A percentile compares a stretch with the other conserved stretches of the same genome.
Evolutionary conservation across 2,113 vertebrate genomes (phyloP).

Genomic region (Ceyx melanurus): DNA sequence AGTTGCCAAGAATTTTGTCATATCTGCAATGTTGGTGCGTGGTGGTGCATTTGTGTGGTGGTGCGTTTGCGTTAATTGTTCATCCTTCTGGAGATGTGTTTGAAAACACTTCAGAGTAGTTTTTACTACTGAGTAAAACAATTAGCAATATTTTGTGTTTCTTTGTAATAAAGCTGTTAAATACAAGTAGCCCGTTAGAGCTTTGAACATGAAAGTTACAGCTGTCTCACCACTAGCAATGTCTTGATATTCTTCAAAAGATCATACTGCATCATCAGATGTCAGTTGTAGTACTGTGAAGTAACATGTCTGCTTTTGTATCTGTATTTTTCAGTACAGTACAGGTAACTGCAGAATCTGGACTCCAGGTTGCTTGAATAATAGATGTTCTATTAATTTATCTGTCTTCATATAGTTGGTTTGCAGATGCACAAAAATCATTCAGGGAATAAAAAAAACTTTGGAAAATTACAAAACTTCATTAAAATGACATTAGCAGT

Average conservation of each 20-base stretch:
- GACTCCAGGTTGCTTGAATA: not conserved
- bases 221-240: not conserved
- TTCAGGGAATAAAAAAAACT: not conserved
- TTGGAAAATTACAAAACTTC: not conserved
- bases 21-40: not conserved
- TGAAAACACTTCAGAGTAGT: not conserved
- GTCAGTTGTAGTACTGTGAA: not conserved
- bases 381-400: not conserved
- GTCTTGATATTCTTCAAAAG: not conserved
- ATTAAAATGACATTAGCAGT: not conserved
- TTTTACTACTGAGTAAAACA: too few species aligned
- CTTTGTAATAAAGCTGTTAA: too few species aligned
- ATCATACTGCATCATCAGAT: not conserved
- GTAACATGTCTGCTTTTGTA: not conserved
- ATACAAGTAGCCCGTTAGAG: too few species aligned
- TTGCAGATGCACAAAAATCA: not conserved
- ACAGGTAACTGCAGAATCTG: not conserved
- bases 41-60: not conserved
- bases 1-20: not conserved
- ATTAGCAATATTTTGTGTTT: too few species aligned
- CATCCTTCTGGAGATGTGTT: not conserved
- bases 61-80: not conserved
- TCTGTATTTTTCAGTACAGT: not conserved
- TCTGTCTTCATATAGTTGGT: not conserved
- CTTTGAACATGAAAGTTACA: not conserved